Conservation (phyloP, 2,888 invertebrate genomes). For the Helleia helle region DNA sequence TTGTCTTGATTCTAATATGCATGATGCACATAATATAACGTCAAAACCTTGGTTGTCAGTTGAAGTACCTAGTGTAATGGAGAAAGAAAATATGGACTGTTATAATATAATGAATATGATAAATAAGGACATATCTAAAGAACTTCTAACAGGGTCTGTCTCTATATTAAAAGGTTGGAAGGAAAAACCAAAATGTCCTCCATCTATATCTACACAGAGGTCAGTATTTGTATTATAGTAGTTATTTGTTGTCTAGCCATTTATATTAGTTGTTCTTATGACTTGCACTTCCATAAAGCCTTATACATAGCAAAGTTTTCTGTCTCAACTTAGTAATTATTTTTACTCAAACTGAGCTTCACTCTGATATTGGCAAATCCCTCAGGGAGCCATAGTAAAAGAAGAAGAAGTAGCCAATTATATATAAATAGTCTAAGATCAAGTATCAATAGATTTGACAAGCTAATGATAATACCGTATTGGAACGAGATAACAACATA, state of each 20-base stretch:
- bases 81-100: slow-evolving; percentile 38
- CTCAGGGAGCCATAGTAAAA: no score
- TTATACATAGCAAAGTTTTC: no score
- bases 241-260: slow-evolving; percentile 7
- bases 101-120: slow-evolving; percentile 34
- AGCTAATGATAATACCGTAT: no score
- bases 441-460: no score
- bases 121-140: slow-evolving; percentile 37
- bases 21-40: slow-evolving; percentile 28
- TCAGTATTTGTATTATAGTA: slow-evolving; percentile 30
- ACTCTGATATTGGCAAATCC: no score
- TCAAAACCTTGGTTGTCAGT: slow-evolving; percentile 42
- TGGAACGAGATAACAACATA: no score
- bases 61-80: slow-evolving; percentile 48
- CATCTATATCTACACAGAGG: slow-evolving; percentile 46
- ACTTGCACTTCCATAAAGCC: no score
- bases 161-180: slow-evolving; percentile 24
- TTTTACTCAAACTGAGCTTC: no score
- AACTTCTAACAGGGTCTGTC: slow-evolving; percentile 32
- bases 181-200: slow-evolving; percentile 30
- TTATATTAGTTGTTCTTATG: no score
- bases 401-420: no score
- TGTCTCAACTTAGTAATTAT: no score
- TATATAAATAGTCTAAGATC: no score
- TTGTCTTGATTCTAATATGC: slow-evolving; percentile 26